These are phyloP conservation scores for Amblyopsis hoosieri DNA, from an alignment of 2,797 vertebrate species.

Conservation along the genomic window DNA sequence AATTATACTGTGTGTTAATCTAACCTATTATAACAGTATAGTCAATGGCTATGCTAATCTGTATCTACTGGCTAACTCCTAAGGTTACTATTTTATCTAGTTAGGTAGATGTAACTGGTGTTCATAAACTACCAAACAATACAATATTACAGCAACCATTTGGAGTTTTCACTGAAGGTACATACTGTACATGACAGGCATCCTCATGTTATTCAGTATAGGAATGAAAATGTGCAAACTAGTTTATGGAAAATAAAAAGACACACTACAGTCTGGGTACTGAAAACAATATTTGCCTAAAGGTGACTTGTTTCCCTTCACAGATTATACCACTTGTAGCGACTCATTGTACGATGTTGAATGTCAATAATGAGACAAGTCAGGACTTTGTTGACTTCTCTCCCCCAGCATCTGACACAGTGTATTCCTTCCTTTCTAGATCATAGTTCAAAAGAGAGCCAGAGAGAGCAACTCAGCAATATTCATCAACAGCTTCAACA, in stretches of 20 bases:
- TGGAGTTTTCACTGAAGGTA: neutral
- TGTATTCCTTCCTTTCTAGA: conserved; percentile 43
- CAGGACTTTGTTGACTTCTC: conserved; percentile 44
- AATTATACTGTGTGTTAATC: conserved; percentile 4
- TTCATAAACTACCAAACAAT: neutral
- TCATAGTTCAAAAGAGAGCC: conserved; percentile 14
- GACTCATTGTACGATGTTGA: neutral
- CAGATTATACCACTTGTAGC: no score
- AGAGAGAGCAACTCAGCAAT: conserved; percentile 5
- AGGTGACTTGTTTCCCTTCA: no score
- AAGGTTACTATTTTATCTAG: neutral
- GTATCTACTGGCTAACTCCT: neutral
- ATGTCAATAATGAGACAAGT: conserved; percentile 1
- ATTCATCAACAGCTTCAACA: conserved; percentile 1
- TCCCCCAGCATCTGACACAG: conserved; percentile 48
- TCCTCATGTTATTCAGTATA: neutral
- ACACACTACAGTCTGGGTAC: no score
- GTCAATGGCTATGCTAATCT: neutral
- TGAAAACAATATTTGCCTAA: no score
- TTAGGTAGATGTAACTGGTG: neutral
- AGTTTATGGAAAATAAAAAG: no score
- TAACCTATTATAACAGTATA: conserved; percentile 3
- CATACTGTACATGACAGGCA: neutral
- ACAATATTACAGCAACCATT: neutral
- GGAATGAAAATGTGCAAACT: no score